Percentiles rank a stretch among this genome's conserved stretches.
These are phyloP conservation scores for Philopedon plagiatum DNA, from an alignment of 2,888 invertebrate species.

Conservation along the genomic window DNA sequence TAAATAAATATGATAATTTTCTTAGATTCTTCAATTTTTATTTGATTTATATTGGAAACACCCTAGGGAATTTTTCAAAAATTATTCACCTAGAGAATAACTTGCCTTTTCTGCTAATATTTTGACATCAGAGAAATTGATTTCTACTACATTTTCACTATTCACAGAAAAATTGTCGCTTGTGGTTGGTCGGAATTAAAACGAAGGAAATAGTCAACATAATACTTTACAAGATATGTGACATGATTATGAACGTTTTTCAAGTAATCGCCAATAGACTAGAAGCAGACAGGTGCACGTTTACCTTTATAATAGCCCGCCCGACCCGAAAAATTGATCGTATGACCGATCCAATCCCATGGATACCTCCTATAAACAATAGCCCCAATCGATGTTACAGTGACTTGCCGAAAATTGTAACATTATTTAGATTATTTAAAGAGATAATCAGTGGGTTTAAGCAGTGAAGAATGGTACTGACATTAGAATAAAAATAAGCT, in stretches of 20 bases:
- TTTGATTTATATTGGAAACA: no score
- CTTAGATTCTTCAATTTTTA: no score
- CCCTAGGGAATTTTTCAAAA: no score
- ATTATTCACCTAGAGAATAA: no score
- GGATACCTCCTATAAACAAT: conserved; percentile 36
- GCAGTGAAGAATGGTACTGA: conserved; percentile 1
- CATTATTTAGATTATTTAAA: conserved; percentile 35
- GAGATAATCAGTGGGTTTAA: conserved; percentile 29
- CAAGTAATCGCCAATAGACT: conserved; percentile 1
- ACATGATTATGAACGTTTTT: neutral
- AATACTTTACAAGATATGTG: no score
- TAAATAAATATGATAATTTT: no score
- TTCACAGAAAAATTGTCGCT: no score
- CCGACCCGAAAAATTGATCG: conserved; percentile 25
- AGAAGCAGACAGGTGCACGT: conserved; percentile 33
- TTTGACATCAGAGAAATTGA: no score
- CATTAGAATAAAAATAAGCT: neutral
- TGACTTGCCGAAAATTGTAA: conserved; percentile 38
- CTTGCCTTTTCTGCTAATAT: no score
- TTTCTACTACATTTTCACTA: no score
- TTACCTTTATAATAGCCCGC: conserved; percentile 23
- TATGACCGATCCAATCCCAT: conserved; percentile 31
- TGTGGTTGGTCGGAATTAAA: no score
- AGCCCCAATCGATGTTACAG: conserved; percentile 26
- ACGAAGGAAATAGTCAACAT: no score